Conservation (phyloP, 2,797 vertebrate species). For the Bucorvus abyssinicus region DNA sequence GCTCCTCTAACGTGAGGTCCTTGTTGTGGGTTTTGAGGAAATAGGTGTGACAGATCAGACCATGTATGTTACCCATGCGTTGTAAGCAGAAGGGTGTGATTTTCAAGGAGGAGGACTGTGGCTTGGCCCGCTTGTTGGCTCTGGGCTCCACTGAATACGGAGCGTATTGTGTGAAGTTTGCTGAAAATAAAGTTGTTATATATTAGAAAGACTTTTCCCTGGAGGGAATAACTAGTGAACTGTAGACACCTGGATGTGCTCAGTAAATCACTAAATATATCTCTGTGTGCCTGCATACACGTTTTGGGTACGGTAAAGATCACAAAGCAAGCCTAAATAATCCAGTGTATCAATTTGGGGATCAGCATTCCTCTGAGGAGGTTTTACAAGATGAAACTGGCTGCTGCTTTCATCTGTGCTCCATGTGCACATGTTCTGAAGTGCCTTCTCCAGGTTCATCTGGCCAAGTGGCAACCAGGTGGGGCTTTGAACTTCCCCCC, state of each 20-base stretch:
- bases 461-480: neutral
- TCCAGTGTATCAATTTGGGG: neutral
- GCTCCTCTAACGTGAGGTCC: neutral
- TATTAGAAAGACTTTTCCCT: neutral
- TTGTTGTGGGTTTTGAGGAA: neutral
- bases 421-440: neutral
- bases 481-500: neutral
- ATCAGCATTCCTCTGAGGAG: neutral
- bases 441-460: neutral
- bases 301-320: neutral
- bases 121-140: neutral
- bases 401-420: neutral
- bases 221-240: neutral
- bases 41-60: neutral
- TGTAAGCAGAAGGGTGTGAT: neutral
- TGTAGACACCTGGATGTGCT: neutral
- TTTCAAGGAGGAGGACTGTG: neutral
- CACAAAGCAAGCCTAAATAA: neutral
- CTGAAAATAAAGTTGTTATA: neutral
- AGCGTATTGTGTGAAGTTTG: neutral
- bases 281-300: neutral
- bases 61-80: fast-evolving
- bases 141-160: neutral
- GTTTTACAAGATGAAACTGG: neutral
- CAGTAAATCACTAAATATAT: neutral